A percentile compares a stretch with the other conserved stretches of the same genome.
These are phyloP conservation scores for Cantharis rufa DNA, from an alignment of 2,888 invertebrate genomes.

Conservation along the genomic window DNA sequence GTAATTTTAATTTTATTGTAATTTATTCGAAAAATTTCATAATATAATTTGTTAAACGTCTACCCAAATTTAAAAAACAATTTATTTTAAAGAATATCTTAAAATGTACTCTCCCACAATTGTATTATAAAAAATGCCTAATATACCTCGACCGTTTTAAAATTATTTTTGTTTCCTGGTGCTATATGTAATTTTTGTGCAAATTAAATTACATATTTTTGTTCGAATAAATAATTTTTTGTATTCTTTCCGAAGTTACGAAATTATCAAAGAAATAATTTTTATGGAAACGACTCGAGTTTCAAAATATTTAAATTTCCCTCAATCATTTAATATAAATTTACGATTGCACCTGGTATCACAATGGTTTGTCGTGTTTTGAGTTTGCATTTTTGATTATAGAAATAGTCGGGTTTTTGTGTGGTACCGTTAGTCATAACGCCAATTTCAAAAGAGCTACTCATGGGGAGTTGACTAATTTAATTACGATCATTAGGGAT, in stretches of 20 bases:
- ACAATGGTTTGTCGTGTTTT: neutral
- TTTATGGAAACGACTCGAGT: neutral
- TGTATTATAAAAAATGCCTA: neutral
- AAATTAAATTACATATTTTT: neutral
- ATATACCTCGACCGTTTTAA: neutral
- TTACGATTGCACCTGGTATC: neutral
- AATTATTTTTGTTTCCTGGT: neutral
- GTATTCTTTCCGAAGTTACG: neutral
- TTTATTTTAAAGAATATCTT: neutral
- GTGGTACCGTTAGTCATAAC: neutral
- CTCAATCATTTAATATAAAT: neutral
- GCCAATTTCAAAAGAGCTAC: neutral
- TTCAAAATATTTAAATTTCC: neutral
- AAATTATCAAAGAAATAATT: neutral
- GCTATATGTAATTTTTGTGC: neutral
- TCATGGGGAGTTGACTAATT: neutral
- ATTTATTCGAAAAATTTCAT: neutral
- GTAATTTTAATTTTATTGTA: neutral
- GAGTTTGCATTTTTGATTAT: neutral
- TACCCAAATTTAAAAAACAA: neutral
- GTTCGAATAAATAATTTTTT: neutral
- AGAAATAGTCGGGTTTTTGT: neutral
- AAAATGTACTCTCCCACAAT: neutral
- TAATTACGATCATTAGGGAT: neutral
- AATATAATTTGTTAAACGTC: neutral